Conservation (phyloP, 2,797 vertebrate genomes). For the Nasua narica region DNA sequence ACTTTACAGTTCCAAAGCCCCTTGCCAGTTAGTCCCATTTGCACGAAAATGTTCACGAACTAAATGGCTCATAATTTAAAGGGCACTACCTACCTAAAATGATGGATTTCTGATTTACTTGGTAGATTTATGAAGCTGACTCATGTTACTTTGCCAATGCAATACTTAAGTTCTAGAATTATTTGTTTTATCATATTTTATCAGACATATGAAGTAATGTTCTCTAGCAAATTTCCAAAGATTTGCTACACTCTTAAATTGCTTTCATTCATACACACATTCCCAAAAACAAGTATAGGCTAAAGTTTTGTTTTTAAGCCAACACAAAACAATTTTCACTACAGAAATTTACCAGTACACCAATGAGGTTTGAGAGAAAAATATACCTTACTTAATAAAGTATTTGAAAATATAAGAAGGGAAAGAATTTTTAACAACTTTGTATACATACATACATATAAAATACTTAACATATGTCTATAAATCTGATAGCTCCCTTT, state of each 20-base stretch:
- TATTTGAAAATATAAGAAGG: not conserved
- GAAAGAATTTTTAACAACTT: not conserved
- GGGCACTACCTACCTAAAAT: not conserved
- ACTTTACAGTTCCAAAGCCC: not conserved
- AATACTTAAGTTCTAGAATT: not conserved
- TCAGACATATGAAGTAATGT: not conserved
- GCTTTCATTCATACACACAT: not conserved
- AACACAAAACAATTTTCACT: not conserved
- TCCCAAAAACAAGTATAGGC: not conserved
- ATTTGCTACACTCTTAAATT: constrained; percentile 35
- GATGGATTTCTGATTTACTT: not conserved
- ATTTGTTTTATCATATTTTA: constrained; percentile 43
- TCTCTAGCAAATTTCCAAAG: not conserved
- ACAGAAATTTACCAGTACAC: not conserved
- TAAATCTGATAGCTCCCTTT: not conserved
- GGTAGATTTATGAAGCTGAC: not conserved
- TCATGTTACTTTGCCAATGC: not conserved
- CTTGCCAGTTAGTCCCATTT: constrained; percentile 10
- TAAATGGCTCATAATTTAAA: constrained; percentile 25
- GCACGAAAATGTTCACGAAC: not conserved
- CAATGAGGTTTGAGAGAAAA: not conserved
- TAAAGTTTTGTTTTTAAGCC: not conserved
- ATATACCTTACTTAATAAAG: not conserved
- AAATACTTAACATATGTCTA: not conserved
- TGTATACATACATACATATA: not conserved